Conservation (phyloP, 2,888 invertebrate genomes). For the Cosmia pyralina region DNA sequence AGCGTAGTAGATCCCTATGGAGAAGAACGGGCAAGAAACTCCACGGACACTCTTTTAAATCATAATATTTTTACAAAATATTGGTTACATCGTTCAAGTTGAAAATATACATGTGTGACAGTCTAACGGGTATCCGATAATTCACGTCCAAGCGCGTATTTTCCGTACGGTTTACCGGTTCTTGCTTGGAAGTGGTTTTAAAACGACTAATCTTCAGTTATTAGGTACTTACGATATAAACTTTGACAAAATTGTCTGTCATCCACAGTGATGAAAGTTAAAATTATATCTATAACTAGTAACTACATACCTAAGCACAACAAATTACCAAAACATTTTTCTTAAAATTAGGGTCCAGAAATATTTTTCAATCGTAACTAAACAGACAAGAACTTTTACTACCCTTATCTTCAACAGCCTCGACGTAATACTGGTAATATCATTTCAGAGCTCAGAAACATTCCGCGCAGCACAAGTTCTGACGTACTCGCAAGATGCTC, state of each 20-base stretch:
- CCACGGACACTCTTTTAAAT: too few species aligned
- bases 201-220: neutral
- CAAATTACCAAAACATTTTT: neutral
- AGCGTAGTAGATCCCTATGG: too few species aligned
- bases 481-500: conserved; percentile 63
- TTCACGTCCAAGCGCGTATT: too few species aligned
- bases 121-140: neutral
- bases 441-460: conserved; percentile 51
- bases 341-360: neutral
- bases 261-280: neutral
- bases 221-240: too few species aligned
- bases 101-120: too few species aligned
- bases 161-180: neutral
- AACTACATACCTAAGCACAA: too few species aligned
- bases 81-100: too few species aligned
- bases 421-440: conserved; percentile 37
- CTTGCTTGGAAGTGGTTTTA: neutral
- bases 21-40: too few species aligned
- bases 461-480: conserved; percentile 50
- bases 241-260: too few species aligned
- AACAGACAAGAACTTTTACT: conserved; percentile 14
- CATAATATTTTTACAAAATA: too few species aligned
- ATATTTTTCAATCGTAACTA: neutral
- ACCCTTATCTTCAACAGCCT: conserved; percentile 10
- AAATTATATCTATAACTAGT: neutral